Conservation (phyloP, 2,888 invertebrate species). For the Melanargia galathea region DNA sequence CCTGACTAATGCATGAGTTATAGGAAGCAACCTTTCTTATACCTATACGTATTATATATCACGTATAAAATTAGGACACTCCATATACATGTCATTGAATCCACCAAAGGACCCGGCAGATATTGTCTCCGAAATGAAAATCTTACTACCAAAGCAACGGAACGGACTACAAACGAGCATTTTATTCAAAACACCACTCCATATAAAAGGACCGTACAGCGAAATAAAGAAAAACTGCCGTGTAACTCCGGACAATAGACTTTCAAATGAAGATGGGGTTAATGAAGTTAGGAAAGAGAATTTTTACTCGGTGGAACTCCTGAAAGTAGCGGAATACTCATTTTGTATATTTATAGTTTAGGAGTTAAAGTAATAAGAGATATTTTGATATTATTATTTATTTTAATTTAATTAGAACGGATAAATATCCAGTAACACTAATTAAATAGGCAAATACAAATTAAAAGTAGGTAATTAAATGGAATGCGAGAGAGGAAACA, state of each 20-base stretch:
- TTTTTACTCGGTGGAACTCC: slow-evolving; percentile 8
- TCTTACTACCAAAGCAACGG: slow-evolving; percentile 42
- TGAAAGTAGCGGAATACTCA: background rate
- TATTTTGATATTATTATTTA: no score
- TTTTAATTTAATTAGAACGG: no score
- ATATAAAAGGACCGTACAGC: slow-evolving; percentile 32
- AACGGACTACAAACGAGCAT: slow-evolving; percentile 42
- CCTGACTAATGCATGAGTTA: no score
- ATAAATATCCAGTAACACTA: no score
- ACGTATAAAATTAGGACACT: slow-evolving; percentile 22
- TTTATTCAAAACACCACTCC: slow-evolving; percentile 41
- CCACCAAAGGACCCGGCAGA: slow-evolving; percentile 26
- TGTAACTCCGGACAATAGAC: slow-evolving; percentile 31
- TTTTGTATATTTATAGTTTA: background rate
- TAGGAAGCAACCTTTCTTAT: background rate
- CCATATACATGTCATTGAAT: slow-evolving; percentile 32
- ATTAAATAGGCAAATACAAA: no score
- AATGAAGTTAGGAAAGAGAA: slow-evolving; percentile 27
- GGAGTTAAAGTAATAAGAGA: no score
- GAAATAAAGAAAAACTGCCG: slow-evolving; percentile 29
- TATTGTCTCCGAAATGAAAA: slow-evolving; percentile 36
- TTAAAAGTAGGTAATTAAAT: no score
- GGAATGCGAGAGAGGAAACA: no score
- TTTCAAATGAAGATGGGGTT: slow-evolving; percentile 36
- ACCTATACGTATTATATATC: no score